Conservation (phyloP, 2,113 vertebrate genomes). For the Crotalus tigris region DNA sequence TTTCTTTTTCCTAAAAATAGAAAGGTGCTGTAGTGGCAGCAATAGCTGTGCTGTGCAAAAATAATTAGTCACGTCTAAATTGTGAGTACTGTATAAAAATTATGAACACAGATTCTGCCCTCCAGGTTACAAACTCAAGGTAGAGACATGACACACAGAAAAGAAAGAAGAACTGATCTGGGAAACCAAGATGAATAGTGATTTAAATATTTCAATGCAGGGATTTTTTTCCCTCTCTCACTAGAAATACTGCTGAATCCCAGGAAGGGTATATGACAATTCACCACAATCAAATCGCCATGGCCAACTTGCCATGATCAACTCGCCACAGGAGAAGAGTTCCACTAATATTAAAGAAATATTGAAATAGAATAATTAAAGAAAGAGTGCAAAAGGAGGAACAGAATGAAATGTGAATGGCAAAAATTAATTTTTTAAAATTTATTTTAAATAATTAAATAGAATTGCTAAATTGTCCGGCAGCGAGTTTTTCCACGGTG, state of each 20-base stretch:
- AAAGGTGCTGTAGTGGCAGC: not conserved
- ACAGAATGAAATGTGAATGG: not conserved
- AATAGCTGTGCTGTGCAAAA: not conserved
- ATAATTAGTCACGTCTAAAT: not conserved
- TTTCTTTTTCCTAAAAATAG: not conserved
- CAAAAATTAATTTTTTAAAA: not conserved
- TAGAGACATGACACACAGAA: not conserved
- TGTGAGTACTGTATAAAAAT: not conserved
- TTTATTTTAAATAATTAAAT: no score
- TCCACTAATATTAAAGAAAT: not conserved
- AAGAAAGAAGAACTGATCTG: not conserved
- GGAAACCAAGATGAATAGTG: not conserved
- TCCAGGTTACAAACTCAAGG: not conserved
- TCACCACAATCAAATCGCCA: not conserved
- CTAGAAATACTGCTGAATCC: not conserved
- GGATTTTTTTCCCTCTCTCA: not conserved
- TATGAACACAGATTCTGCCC: not conserved
- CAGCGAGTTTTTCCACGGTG: no score
- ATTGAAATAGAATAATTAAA: not conserved
- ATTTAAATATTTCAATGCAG: not conserved
- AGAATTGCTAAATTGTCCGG: no score
- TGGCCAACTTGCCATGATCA: not conserved
- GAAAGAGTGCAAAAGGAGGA: not conserved
- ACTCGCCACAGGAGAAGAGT: not conserved
- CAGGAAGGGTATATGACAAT: not conserved